Evolutionary conservation across 2,888 invertebrate genomes (phyloP).

Genomic region (Platycheirus albimanus): DNA sequence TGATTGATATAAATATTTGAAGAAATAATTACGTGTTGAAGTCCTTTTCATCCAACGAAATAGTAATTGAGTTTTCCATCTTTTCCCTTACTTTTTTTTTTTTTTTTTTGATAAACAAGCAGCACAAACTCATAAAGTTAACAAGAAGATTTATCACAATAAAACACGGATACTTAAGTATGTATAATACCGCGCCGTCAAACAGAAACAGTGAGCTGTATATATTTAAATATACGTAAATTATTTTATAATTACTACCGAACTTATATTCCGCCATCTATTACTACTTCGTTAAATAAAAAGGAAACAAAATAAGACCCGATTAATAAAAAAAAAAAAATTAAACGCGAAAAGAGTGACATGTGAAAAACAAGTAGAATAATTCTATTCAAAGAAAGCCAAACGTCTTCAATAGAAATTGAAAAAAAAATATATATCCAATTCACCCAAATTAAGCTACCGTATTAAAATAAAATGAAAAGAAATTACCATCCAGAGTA

Average conservation of each 20-base stretch:
- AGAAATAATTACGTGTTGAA: constrained; percentile 73
- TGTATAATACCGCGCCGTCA: constrained; percentile 10
- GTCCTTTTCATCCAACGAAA: constrained; percentile 73
- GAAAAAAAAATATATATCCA: neutral
- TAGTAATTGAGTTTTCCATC: constrained; percentile 64
- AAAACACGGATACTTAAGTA: constrained; percentile 35
- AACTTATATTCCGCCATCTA: constrained; percentile 64
- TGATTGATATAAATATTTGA: constrained; percentile 41
- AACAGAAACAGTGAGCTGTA: constrained; percentile 22
- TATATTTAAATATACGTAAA: constrained; percentile 2
- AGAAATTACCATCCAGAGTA: constrained; percentile 66
- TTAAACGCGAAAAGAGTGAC: constrained; percentile 29
- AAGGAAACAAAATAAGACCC: constrained; percentile 61
- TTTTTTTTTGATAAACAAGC: constrained; percentile 16
- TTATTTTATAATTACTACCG: constrained; percentile 20
- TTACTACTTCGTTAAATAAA: constrained; percentile 76
- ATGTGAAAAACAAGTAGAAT: constrained; percentile 8
- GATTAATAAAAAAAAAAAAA: too few species aligned
- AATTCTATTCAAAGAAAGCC: neutral
- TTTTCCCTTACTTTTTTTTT: constrained; percentile 46
- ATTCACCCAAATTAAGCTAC: neutral
- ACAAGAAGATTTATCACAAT: constrained; percentile 21
- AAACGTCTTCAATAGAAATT: neutral
- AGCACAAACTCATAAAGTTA: constrained; percentile 46
- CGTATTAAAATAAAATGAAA: constrained; percentile 46